These are phyloP conservation scores for Drosophila meridiana DNA, from an alignment of 2,888 invertebrate species.

Conservation along the genomic window DNA sequence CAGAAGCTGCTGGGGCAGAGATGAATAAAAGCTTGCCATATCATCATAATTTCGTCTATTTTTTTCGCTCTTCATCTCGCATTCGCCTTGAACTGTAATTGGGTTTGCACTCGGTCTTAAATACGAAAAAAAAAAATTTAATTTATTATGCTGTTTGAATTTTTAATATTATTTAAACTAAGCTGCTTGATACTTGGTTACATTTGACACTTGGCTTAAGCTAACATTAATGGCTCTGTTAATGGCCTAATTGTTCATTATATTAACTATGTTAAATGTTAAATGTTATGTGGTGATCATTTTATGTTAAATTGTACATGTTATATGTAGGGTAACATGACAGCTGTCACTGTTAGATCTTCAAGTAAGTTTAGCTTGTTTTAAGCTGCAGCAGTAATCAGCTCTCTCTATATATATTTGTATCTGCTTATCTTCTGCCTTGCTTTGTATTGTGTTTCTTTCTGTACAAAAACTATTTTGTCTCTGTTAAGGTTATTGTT, in stretches of 20 bases:
- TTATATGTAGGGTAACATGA: neutral
- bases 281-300: neutral
- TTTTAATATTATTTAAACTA: neutral
- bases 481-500: neutral
- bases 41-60: neutral
- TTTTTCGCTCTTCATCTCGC: slow-evolving; percentile 7
- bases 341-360: too few relatives aligned
- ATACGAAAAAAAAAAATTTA: neutral
- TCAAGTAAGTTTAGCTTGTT: neutral
- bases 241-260: neutral
- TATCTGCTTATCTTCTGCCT: too few relatives aligned
- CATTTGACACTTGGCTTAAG: neutral
- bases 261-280: neutral
- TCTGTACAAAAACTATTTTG: too few relatives aligned
- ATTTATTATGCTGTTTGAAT: slow-evolving; percentile 1
- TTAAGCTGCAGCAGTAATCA: neutral
- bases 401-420: neutral
- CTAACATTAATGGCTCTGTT: neutral
- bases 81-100: slow-evolving; percentile 29
- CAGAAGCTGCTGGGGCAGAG: slow-evolving; percentile 16
- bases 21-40: slow-evolving; percentile 9
- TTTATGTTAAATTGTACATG: neutral
- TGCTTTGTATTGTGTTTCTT: too few relatives aligned
- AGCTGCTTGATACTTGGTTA: neutral
- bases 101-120: slow-evolving; percentile 20